Evolutionary conservation across 2,113 vertebrate species (phyloP).

Genomic region (Morone chrysops): DNA sequence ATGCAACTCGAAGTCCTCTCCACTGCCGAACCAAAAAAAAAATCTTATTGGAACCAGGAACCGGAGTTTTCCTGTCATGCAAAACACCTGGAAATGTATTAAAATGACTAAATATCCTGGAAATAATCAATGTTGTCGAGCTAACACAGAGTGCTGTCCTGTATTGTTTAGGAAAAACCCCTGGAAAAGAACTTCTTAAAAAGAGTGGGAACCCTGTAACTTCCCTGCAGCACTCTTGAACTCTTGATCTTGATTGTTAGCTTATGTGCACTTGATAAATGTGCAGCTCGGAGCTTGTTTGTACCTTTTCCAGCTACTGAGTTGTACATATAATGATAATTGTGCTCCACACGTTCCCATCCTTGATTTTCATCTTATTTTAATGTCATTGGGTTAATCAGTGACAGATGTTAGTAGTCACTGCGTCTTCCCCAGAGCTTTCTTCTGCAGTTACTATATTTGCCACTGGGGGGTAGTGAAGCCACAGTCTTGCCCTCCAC

Average conservation of each 20-base stretch:
- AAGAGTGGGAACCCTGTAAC: no score
- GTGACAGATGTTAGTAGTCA: background rate
- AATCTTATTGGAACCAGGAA: no score
- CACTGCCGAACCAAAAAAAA: no score
- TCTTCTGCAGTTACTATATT: background rate
- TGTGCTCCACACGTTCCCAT: no score
- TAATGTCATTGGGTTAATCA: background rate
- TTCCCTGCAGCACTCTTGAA: background rate
- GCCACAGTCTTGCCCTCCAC: background rate
- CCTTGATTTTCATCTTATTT: background rate
- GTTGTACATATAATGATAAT: background rate
- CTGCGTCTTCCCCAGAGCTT: background rate
- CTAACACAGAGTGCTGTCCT: no score
- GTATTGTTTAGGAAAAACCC: no score
- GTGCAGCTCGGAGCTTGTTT: background rate
- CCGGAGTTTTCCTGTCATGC: no score
- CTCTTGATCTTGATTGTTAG: background rate
- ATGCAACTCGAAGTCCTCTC: no score
- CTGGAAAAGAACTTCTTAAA: no score
- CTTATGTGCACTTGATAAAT: background rate
- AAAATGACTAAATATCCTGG: no score
- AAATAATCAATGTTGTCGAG: no score
- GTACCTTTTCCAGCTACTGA: background rate
- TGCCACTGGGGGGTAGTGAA: conserved; percentile 6
- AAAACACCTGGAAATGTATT: no score